phyloP scores from a whole-genome alignment of 2,113 vertebrate species.

The Hippocampus comes region DNA sequence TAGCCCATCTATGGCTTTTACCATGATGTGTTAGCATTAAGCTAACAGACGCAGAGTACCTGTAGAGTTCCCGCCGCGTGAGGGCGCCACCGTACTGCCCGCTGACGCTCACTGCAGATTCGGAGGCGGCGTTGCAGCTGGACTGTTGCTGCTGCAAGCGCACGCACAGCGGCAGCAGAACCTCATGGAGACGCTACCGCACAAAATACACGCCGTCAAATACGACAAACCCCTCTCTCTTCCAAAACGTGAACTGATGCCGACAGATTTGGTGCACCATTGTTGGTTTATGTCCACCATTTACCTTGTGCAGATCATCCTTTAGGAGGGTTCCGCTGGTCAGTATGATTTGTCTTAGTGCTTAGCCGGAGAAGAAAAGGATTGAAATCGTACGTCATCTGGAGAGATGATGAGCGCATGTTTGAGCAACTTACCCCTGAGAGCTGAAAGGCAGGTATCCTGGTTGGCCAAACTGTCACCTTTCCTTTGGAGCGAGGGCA shows the following conservation, averaged over 20 bases:
- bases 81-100: conserved; percentile 77
- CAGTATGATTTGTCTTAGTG: conserved; percentile 75
- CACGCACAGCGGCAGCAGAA: conserved; percentile 78
- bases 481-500: conserved; percentile 71
- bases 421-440: conserved; percentile 69
- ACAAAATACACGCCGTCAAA: not conserved
- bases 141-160: conserved; percentile 78
- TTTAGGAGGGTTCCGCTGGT: conserved; percentile 82
- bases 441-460: conserved; percentile 78
- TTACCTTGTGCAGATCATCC: conserved; percentile 84
- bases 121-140: conserved; percentile 46
- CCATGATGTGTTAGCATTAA: too few relatives aligned
- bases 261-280: not conserved
- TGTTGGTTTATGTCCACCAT: not conserved
- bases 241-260: not conserved
- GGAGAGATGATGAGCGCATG: not conserved
- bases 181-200: conserved; percentile 79
- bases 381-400: not conserved
- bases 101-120: conserved; percentile 38
- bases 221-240: not conserved
- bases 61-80: conserved; percentile 77
- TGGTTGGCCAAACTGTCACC: conserved; percentile 80
- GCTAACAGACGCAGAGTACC: conserved; percentile 25
- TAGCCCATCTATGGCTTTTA: too few relatives aligned
- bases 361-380: conserved; percentile 52